phyloP scores from a whole-genome alignment of 2,888 invertebrate species.

The Salticus scenicus region DNA sequence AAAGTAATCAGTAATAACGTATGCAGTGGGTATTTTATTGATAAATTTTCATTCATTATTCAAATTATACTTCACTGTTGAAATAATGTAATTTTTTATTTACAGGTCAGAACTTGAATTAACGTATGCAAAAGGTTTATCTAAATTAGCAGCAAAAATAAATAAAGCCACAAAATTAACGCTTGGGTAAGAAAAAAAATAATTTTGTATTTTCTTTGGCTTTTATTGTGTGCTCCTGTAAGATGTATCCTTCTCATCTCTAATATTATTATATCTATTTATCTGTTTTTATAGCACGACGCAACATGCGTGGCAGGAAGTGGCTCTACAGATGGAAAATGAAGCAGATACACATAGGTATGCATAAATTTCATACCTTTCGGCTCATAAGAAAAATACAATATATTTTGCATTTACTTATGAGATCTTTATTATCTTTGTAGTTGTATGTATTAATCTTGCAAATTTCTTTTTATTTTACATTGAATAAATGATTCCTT shows the following conservation, averaged over 20 bases:
- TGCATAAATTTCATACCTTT: constrained; percentile 70
- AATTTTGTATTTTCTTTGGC: not conserved
- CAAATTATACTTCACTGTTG: no score
- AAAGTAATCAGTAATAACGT: no score
- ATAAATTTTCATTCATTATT: no score
- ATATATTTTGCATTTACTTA: no score
- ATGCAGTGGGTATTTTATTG: no score
- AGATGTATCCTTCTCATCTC: no score
- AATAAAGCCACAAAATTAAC: constrained; percentile 68
- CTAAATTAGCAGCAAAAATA: constrained; percentile 89
- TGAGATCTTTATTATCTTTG: no score
- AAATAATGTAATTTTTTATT: not conserved
- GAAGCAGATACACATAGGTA: constrained; percentile 91
- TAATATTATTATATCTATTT: constrained; percentile 22
- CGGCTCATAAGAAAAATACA: no score
- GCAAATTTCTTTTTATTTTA: no score
- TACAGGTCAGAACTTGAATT: constrained; percentile 91
- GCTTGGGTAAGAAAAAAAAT: constrained; percentile 59
- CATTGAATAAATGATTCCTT: no score
- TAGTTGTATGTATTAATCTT: no score
- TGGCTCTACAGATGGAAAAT: constrained; percentile 93
- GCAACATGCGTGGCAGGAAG: constrained; percentile 92
- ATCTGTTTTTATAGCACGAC: constrained; percentile 78
- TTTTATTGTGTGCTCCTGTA: not conserved
- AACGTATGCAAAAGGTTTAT: constrained; percentile 91